phyloP scores from a whole-genome alignment of 2,888 invertebrate genomes.

The Axea sp. region DNA sequence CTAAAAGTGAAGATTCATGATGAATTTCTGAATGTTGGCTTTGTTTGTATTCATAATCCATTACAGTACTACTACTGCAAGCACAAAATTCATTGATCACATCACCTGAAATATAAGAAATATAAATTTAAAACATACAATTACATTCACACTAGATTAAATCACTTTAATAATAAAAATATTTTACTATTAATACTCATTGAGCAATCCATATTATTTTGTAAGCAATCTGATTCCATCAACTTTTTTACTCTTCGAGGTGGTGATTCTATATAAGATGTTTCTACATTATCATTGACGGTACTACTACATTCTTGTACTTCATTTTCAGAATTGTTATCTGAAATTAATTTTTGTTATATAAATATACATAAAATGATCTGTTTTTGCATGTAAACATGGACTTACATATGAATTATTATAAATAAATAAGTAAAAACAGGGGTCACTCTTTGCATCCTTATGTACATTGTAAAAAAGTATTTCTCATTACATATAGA shows the following conservation, averaged over 20 bases:
- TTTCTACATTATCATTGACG: constrained; percentile 11
- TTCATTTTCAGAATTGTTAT: background rate
- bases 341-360: background rate
- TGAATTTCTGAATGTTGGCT: background rate
- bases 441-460: too few species aligned
- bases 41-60: constrained; percentile 6
- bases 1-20: background rate
- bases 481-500: too few species aligned
- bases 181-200: constrained; percentile 4
- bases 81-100: background rate
- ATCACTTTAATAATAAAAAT: background rate
- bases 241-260: background rate
- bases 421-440: too few species aligned
- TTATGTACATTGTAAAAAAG: too few species aligned
- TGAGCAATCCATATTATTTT: background rate
- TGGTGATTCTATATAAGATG: background rate
- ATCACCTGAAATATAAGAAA: constrained; percentile 1
- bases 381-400: too few species aligned
- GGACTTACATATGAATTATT: too few species aligned
- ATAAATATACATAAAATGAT: too few species aligned
- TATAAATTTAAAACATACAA: background rate
- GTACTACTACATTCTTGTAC: constrained; percentile 23
- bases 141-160: too few species aligned
- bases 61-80: constrained; percentile 11
- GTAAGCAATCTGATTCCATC: background rate